phyloP scores from a whole-genome alignment of 2,888 invertebrate species.

The Ashinkailepas kermadecensis region DNA sequence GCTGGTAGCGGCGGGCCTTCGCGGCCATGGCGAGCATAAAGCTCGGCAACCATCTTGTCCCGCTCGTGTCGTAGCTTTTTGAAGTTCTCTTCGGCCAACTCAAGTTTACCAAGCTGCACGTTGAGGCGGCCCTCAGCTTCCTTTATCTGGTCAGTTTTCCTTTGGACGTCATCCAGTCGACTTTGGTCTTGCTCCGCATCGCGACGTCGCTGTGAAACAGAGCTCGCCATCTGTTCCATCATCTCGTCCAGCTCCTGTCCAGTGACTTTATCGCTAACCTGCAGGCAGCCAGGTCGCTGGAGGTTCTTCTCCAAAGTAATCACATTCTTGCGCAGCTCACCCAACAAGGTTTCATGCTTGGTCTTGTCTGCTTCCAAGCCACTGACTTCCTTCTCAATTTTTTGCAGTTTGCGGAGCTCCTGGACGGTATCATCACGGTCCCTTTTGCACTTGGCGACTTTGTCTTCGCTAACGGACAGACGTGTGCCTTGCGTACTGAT shows the following conservation, averaged over 20 bases:
- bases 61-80: slow-evolving; percentile 41
- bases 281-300: slow-evolving; percentile 36
- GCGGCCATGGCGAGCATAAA: slow-evolving; percentile 16
- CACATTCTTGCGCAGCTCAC: slow-evolving; percentile 8
- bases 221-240: slow-evolving; percentile 29
- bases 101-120: slow-evolving; percentile 43
- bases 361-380: background rate
- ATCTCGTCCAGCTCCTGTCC: slow-evolving; percentile 25
- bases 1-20: background rate
- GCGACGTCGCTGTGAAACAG: slow-evolving; percentile 23
- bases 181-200: slow-evolving; percentile 21
- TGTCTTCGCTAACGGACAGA: slow-evolving; percentile 15
- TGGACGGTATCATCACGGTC: background rate
- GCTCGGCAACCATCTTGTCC: slow-evolving; percentile 19
- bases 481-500: slow-evolving; percentile 13
- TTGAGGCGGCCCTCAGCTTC: slow-evolving; percentile 40
- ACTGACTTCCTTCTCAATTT: slow-evolving; percentile 26
- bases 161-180: slow-evolving; percentile 23
- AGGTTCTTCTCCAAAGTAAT: background rate
- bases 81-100: slow-evolving; percentile 46
- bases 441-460: slow-evolving; percentile 21
- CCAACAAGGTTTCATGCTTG: background rate
- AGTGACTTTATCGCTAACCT: slow-evolving; percentile 38
- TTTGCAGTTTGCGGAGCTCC: slow-evolving; percentile 29
- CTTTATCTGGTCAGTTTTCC: slow-evolving; percentile 20